phyloP scores from a whole-genome alignment of 92 coral and sea anemone species.

The Galaxea fascicularis region DNA sequence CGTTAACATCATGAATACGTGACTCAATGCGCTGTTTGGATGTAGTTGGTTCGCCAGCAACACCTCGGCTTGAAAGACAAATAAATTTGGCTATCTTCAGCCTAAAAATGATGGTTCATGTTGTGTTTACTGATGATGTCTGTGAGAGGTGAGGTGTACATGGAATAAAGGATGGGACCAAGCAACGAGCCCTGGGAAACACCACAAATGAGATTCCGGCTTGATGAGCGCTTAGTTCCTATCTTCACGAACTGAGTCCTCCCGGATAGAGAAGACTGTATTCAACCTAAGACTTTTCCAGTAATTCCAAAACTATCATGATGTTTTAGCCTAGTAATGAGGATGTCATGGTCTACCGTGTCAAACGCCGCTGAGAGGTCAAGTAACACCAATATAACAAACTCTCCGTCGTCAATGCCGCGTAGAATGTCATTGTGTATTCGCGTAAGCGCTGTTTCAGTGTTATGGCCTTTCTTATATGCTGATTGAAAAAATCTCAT shows the following conservation, averaged over 20 bases:
- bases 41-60: too few relatives aligned
- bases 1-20: too few relatives aligned
- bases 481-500: slow-evolving; percentile 36
- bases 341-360: too few relatives aligned
- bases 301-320: background rate
- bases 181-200: slow-evolving; percentile 23
- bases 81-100: too few relatives aligned
- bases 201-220: background rate
- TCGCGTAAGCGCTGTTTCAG: slow-evolving; percentile 53
- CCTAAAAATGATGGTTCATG: too few relatives aligned
- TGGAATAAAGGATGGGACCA: slow-evolving; percentile 38
- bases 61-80: too few relatives aligned
- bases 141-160: slow-evolving; percentile 40
- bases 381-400: slow-evolving; percentile 41
- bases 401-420: slow-evolving; percentile 27
- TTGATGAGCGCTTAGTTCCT: background rate
- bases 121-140: too few relatives aligned
- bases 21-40: too few relatives aligned
- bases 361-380: too few relatives aligned
- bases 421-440: slow-evolving; percentile 57
- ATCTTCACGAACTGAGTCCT: too few relatives aligned
- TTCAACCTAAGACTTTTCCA: slow-evolving; percentile 21
- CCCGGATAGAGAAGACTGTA: slow-evolving; percentile 45
- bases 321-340: too few relatives aligned
- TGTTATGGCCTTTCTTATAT: slow-evolving; percentile 37